A percentile compares a stretch with the other conserved stretches of the same genome.
Evolutionary conservation across 2,888 invertebrate species (phyloP).

Genomic region (Ophonus ardosiacus): DNA sequence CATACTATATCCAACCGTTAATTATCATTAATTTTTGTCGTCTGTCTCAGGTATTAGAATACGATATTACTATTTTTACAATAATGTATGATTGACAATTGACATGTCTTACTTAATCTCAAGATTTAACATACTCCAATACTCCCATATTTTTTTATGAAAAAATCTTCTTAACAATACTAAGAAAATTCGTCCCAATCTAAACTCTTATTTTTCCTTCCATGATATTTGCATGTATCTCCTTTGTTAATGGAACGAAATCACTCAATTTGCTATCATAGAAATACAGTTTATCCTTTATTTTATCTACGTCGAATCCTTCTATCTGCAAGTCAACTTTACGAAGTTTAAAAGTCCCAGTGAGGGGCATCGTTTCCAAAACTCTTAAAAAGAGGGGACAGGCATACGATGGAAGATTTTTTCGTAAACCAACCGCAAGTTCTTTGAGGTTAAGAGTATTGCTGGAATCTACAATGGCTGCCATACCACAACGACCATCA

Average conservation of each 20-base stretch:
- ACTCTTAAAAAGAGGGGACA: constrained; percentile 92
- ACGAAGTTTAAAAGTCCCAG: constrained; percentile 95
- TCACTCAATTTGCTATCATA: constrained; percentile 71
- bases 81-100: too few species aligned
- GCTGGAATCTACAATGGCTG: constrained; percentile 87
- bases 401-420: constrained; percentile 89
- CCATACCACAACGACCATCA: constrained; percentile 96
- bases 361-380: constrained; percentile 86
- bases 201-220: constrained; percentile 69
- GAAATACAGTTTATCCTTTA: constrained; percentile 86
- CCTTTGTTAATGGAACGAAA: constrained; percentile 70
- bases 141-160: too few species aligned
- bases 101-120: too few species aligned
- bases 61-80: too few species aligned
- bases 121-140: too few species aligned
- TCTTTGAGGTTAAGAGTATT: constrained; percentile 79
- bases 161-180: background rate
- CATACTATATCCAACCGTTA: too few species aligned
- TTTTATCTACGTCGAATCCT: constrained; percentile 86
- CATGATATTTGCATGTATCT: constrained; percentile 71
- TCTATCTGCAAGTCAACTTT: constrained; percentile 92
- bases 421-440: constrained; percentile 82
- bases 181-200: constrained; percentile 5
- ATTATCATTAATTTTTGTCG: too few species aligned
- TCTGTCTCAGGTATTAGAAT: too few species aligned